These are phyloP conservation scores for Mnemiopsis leidyi DNA, from an alignment of 37 sponge, comb jelly and placozoan genomes.

Conservation along the genomic window DNA sequence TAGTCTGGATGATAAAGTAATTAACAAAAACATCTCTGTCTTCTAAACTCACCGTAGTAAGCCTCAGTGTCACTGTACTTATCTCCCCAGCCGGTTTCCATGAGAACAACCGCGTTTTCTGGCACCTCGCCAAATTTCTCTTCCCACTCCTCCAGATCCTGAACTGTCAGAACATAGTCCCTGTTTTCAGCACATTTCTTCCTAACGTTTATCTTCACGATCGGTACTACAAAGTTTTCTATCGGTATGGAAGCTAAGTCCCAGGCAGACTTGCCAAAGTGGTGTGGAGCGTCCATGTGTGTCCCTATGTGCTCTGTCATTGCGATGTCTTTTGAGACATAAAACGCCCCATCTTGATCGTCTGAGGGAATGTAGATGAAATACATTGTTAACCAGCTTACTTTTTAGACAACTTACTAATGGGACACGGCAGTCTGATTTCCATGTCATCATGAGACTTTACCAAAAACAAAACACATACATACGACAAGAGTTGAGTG, in stretches of 20 bases:
- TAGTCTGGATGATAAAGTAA: neutral
- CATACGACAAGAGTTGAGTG: neutral
- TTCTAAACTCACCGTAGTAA: constrained; percentile 23
- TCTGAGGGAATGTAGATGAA: neutral
- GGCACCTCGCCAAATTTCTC: neutral
- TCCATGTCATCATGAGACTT: no score
- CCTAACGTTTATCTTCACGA: constrained; percentile 2
- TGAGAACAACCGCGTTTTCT: neutral
- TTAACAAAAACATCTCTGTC: neutral
- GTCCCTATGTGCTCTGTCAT: constrained; percentile 23
- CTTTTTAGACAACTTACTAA: no score
- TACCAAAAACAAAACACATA: no score
- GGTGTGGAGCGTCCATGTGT: constrained; percentile 28
- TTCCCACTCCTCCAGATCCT: constrained; percentile 6
- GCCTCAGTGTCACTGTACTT: constrained; percentile 12
- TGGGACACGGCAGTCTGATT: no score
- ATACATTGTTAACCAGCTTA: no score
- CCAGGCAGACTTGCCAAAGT: neutral
- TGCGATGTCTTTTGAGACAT: neutral
- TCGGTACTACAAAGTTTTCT: neutral
- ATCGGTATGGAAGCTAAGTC: neutral
- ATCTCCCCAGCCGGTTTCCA: neutral
- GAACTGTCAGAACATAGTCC: neutral
- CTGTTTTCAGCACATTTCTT: neutral
- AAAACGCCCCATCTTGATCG: neutral